Evolutionary conservation across 2,113 vertebrate genomes (phyloP).

Genomic region (Sterna hirundo): DNA sequence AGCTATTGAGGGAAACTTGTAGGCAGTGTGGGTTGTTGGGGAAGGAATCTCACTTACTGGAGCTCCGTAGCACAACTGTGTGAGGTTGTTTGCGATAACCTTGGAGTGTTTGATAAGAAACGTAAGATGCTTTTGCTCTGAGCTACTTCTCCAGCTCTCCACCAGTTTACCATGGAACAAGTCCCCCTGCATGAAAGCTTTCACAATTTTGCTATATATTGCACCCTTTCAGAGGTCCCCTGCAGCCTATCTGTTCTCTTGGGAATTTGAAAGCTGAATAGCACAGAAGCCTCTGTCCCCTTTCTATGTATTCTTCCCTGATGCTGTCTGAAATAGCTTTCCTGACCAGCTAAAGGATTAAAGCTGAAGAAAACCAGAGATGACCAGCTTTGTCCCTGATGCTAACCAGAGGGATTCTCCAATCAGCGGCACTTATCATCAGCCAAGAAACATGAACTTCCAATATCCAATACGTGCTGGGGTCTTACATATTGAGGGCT

Average conservation of each 20-base stretch:
- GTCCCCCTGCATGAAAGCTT: not conserved
- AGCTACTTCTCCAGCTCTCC: not conserved
- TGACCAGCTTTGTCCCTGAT: not conserved
- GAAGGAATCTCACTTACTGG: not conserved
- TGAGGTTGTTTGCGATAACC: slow-evolving; percentile 12
- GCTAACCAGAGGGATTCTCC: slow-evolving; percentile 19
- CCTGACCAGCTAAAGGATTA: not conserved
- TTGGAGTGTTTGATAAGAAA: slow-evolving; percentile 40
- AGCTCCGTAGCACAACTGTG: not conserved
- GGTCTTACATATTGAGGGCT: not conserved
- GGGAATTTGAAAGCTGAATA: not conserved
- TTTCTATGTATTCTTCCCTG: not conserved
- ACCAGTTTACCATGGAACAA: not conserved
- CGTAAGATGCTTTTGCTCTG: not conserved
- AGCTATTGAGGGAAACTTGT: not conserved
- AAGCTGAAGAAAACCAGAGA: slow-evolving; percentile 46
- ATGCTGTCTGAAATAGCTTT: not conserved
- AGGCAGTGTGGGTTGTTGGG: not conserved
- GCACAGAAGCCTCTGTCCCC: not conserved
- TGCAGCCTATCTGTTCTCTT: not conserved
- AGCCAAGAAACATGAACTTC: not conserved
- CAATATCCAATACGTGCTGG: not conserved
- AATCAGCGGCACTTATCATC: not conserved
- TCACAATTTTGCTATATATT: not conserved
- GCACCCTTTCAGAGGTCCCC: not conserved